These are phyloP conservation scores for Trematomus bernacchii DNA, from an alignment of 2,797 vertebrate species.

Conservation along the genomic window DNA sequence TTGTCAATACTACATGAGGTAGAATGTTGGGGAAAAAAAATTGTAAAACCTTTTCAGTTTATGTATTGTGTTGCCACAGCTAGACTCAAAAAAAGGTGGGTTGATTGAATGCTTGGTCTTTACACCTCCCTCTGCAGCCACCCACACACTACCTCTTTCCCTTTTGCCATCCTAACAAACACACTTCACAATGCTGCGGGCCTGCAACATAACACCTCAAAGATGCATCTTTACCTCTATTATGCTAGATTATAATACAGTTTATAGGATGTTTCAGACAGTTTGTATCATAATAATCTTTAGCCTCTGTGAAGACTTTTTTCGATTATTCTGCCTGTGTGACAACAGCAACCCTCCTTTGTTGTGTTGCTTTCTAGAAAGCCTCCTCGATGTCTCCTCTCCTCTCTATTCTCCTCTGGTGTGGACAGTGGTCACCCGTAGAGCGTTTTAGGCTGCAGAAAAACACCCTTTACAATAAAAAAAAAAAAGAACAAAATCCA, in stretches of 20 bases:
- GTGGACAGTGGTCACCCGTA: slow-evolving; percentile 52
- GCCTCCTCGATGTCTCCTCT: slow-evolving; percentile 13
- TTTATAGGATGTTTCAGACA: slow-evolving; percentile 19
- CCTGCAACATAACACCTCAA: slow-evolving; percentile 28
- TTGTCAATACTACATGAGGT: slow-evolving; percentile 23
- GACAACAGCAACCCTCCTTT: slow-evolving; percentile 20
- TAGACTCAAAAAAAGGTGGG: slow-evolving; percentile 44
- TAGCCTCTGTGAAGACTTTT: background rate
- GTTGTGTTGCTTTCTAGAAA: slow-evolving; percentile 26
- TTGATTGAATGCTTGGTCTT: slow-evolving; percentile 57
- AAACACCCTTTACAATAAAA: slow-evolving; percentile 43
- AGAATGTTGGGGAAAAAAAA: slow-evolving; percentile 29
- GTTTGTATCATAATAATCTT: slow-evolving; percentile 16
- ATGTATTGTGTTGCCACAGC: slow-evolving; percentile 16
- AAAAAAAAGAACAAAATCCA: slow-evolving; percentile 15
- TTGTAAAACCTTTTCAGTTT: slow-evolving; percentile 4
- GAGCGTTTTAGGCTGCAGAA: slow-evolving; percentile 78
- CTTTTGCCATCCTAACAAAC: slow-evolving; percentile 34
- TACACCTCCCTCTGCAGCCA: slow-evolving; percentile 41
- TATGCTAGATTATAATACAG: slow-evolving; percentile 4
- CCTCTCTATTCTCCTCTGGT: slow-evolving; percentile 18
- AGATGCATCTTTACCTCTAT: slow-evolving; percentile 28
- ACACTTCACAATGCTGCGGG: slow-evolving; percentile 29
- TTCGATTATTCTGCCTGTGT: slow-evolving; percentile 10
- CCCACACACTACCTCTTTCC: slow-evolving; percentile 44